A percentile compares a stretch with the other conserved stretches of the same genome.
Evolutionary conservation across 1,140 invertebrate species (phyloP).

Genomic region (Hyphantria cunea): DNA sequence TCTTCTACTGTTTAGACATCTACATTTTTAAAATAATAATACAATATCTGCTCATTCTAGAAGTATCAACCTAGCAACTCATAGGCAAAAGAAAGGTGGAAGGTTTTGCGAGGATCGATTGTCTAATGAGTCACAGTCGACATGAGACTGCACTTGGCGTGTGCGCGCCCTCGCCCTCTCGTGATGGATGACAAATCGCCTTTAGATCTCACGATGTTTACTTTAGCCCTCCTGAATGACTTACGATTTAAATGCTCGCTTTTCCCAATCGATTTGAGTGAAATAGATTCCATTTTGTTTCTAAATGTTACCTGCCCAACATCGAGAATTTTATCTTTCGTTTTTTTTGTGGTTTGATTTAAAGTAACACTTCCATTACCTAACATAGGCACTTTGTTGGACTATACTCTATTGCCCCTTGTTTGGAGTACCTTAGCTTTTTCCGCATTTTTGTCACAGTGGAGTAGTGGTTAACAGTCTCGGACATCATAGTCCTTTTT

Average conservation of each 20-base stretch:
- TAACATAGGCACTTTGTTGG: too few species aligned
- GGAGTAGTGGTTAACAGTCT: too few species aligned
- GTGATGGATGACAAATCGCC: constrained; percentile 71
- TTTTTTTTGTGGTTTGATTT: too few species aligned
- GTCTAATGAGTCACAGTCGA: constrained; percentile 72
- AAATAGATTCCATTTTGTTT: constrained; percentile 25
- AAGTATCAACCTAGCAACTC: constrained; percentile 25
- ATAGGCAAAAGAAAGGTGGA: constrained; percentile 31
- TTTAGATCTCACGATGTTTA: constrained; percentile 59
- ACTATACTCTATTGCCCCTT: too few species aligned
- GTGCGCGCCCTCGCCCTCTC: constrained; percentile 29
- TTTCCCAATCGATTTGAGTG: constrained; percentile 17
- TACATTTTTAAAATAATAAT: too few species aligned
- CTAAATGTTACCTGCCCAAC: constrained; percentile 5
- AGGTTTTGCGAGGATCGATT: constrained; percentile 58
- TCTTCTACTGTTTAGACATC: too few species aligned
- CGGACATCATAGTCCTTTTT: too few species aligned
- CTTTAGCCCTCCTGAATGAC: constrained; percentile 45
- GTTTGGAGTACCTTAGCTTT: too few species aligned
- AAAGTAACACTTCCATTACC: too few species aligned
- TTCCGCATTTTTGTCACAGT: too few species aligned
- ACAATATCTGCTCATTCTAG: too few species aligned
- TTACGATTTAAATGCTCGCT: constrained; percentile 41
- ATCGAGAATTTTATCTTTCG: too few species aligned
- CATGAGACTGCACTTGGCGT: constrained; percentile 70